phyloP scores from a whole-genome alignment of 2,888 invertebrate species.

The Acrobasis suavella region DNA sequence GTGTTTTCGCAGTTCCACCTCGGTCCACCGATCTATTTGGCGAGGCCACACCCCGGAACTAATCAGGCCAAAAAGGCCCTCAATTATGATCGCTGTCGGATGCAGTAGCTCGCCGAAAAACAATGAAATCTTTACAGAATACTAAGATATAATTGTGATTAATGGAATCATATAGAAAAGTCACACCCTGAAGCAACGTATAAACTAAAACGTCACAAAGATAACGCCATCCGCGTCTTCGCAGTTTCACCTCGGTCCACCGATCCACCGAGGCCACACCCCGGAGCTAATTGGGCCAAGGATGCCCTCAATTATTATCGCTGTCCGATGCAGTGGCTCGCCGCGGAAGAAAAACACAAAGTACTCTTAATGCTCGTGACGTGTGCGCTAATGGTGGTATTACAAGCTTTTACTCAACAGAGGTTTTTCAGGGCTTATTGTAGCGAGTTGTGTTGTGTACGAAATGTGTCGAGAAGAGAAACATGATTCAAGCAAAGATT shows the following conservation, averaged over 20 bases:
- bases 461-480: too few species aligned
- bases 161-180: too few species aligned
- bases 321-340: slow-evolving; percentile 35
- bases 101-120: slow-evolving; percentile 32
- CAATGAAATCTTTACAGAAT: slow-evolving; percentile 19
- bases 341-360: slow-evolving; percentile 31
- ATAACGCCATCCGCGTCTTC: too few species aligned
- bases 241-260: too few species aligned
- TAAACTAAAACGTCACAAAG: too few species aligned
- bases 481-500: too few species aligned
- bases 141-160: too few species aligned
- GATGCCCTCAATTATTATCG: slow-evolving; percentile 46
- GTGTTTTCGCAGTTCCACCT: too few species aligned
- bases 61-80: slow-evolving; percentile 49
- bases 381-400: slow-evolving; percentile 8
- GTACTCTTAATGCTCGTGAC: slow-evolving; percentile 25
- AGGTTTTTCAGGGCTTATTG: neutral
- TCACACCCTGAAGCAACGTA: too few species aligned
- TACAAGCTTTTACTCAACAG: slow-evolving; percentile 2
- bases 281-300: slow-evolving; percentile 43
- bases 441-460: too few species aligned
- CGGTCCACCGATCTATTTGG: neutral
- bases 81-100: slow-evolving; percentile 43
- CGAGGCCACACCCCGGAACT: neutral
- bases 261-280: slow-evolving; percentile 1